Evolutionary conservation across 2,113 vertebrate genomes (phyloP).

Genomic region (Xiphophorus hellerii): DNA sequence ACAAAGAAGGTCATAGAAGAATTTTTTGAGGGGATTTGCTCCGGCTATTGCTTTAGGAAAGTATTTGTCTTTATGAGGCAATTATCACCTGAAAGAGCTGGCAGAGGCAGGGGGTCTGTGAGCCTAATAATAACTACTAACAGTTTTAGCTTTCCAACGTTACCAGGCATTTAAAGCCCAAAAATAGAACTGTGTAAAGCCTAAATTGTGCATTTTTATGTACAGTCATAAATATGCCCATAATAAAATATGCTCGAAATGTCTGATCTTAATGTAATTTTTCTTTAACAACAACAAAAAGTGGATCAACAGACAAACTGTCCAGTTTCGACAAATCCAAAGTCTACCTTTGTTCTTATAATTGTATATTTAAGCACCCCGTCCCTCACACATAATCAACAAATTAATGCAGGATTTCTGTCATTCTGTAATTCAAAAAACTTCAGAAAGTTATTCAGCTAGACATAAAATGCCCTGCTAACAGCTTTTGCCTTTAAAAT

Average conservation of each 20-base stretch:
- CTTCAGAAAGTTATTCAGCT: not conserved
- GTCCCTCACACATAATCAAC: slow-evolving; percentile 10
- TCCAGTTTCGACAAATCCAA: slow-evolving; percentile 2
- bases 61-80: slow-evolving; percentile 72
- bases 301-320: not conserved
- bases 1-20: slow-evolving; percentile 51
- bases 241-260: slow-evolving; percentile 27
- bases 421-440: not conserved
- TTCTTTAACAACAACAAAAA: not conserved
- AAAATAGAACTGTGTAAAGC: slow-evolving; percentile 28
- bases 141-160: slow-evolving; percentile 68
- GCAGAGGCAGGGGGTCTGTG: slow-evolving; percentile 49
- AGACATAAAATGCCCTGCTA: not conserved
- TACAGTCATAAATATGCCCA: slow-evolving; percentile 31
- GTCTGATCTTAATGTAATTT: not conserved
- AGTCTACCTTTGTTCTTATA: not conserved
- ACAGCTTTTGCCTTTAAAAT: not conserved
- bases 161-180: slow-evolving; percentile 46
- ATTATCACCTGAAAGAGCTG: slow-evolving; percentile 75
- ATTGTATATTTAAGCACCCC: not conserved
- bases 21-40: slow-evolving; percentile 49
- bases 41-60: slow-evolving; percentile 66
- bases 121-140: slow-evolving; percentile 72
- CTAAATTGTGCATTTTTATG: slow-evolving; percentile 33
- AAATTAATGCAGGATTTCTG: slow-evolving; percentile 48